Evolutionary conservation across 2,113 vertebrate species (phyloP), one percentile per base, ranked within the genome.

Genomic region (Ceyx melanurus): DNA sequence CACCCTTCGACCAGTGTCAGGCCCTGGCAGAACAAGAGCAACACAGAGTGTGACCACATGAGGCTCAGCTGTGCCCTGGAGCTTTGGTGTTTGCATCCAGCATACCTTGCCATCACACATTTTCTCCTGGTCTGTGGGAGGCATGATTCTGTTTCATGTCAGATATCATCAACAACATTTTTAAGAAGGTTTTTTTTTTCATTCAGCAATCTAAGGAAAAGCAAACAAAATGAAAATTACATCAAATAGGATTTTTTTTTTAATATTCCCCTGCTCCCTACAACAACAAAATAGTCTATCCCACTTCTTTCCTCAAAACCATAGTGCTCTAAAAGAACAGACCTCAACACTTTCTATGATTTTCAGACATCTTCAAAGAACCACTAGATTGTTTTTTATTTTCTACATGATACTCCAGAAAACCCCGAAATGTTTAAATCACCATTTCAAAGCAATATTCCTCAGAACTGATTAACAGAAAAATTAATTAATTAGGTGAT

Each of bases 101-200:
- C 45, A 5, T n/a, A 82, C 89, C 81, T 94, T 78, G 37, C 64
- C 64, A 17, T 66, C 74, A 73, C 42, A 90, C 66, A 43, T 90
- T 40, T 76, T 58, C 46, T 94, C 66, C 81, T 35, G 68, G 48
- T 18, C 54, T 14, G 0, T 82, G 80, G 54, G 73, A 93, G 71
- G 58, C 73, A 87, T 58, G 58, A 83, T 92, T 89, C 71, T 70
- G 85, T 56, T 77, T 80, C 78, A 16, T 64, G 89, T 89, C 84
- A 92, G 33, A 57, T 40, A 31, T 1, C 56, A 31, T 1, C 56
- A 93, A 82, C 86, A 66, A 35, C 33, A 35, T 51, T 82, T 67
- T 79, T 40, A n/a, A 82, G 68, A 80, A 74, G 53, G 16, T 14
- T 75, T 72, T 61, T 16, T 70, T 46, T 84, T 84, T 23, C 82